Base-by-base conservation (phyloP, 2,888 invertebrate genomes). In the Fissipunctia ypsillon region DNA sequence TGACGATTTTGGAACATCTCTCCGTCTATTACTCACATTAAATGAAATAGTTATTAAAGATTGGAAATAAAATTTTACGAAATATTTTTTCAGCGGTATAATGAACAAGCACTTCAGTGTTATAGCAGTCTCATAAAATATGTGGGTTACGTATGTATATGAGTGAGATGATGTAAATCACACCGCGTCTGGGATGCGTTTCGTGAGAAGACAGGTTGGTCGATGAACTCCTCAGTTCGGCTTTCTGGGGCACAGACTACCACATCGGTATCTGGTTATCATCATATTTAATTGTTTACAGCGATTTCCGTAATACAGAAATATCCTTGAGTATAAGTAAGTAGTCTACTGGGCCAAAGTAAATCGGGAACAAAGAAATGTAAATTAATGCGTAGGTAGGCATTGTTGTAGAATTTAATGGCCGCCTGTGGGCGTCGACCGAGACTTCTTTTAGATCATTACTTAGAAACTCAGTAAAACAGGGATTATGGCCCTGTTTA, bases 181-280 rank as follows among this genome's bases (percentile, higher is more conserved):
- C 73, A 57, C 64, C 35, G 78, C 69, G 77, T 76, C 75, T 83
- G 81, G 73, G 72, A 66, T 80, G 41, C 80, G 77, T 87, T 87
- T 84, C 69, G 61, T 84, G 75, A 82, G 80, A 80, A 84, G 82
- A 81, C 81, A 83, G 70, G 72, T 79, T 83, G 88, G 91, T 87
- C 91, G 82, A 89, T 88, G 92, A 92, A 90, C 92, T 91, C 80
- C 83, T 74, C 57, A 86, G 84, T 88, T 86, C 73, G 77, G 77
- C 83, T 85, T 86, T 84, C 80, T 86, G 81, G 84, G 77, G 72
- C 84, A 59, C 77, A 56, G 75, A 74, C 63, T 72, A 73, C 77
- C 68, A 73, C 74, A 68, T 73, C 57, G 70, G 69, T 81, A 77
- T 88, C 85, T 87, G 88, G 85, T 68, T 85, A 84, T 57, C 80